phyloP scores from a whole-genome alignment of 2,888 invertebrate species.

The Xestia sexstrigata region DNA sequence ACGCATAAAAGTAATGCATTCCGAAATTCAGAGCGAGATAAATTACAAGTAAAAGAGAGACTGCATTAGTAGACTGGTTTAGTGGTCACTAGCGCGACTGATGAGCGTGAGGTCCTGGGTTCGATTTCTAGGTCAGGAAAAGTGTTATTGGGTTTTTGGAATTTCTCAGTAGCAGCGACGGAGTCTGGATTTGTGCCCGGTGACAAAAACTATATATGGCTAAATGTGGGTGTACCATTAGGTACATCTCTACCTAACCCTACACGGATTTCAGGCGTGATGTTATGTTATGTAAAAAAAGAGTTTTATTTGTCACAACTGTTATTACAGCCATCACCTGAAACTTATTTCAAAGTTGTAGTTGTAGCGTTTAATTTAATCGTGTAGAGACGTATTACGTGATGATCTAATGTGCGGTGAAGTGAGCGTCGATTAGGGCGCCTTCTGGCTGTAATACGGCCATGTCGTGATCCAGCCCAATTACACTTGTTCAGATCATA shows the following conservation, averaged over 20 bases:
- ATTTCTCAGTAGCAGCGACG: too few relatives aligned
- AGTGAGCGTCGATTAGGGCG: constrained; percentile 65
- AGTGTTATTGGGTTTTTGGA: too few relatives aligned
- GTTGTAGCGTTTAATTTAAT: constrained; percentile 62
- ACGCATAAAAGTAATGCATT: not conserved
- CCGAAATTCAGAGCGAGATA: not conserved
- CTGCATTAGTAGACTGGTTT: too few relatives aligned
- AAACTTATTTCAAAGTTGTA: constrained; percentile 38
- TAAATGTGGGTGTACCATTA: too few relatives aligned
- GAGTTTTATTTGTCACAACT: not conserved
- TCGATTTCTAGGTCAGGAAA: too few relatives aligned
- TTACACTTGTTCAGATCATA: constrained; percentile 80
- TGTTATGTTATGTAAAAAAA: not conserved
- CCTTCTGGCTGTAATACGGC: constrained; percentile 67
- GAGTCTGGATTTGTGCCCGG: too few relatives aligned
- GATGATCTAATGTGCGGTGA: constrained; percentile 49
- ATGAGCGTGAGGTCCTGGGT: too few relatives aligned
- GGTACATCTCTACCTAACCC: too few relatives aligned
- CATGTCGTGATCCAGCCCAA: constrained; percentile 77
- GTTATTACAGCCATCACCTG: constrained; percentile 17
- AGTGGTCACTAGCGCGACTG: too few relatives aligned
- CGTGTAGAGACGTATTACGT: constrained; percentile 53
- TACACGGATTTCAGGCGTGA: too few relatives aligned
- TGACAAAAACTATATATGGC: too few relatives aligned
- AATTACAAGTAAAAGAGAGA: not conserved